Evolutionary conservation across 2,113 vertebrate genomes (phyloP), one percentile per base, ranked within the genome.

Genomic region (Craseonycteris thonglongyai): DNA sequence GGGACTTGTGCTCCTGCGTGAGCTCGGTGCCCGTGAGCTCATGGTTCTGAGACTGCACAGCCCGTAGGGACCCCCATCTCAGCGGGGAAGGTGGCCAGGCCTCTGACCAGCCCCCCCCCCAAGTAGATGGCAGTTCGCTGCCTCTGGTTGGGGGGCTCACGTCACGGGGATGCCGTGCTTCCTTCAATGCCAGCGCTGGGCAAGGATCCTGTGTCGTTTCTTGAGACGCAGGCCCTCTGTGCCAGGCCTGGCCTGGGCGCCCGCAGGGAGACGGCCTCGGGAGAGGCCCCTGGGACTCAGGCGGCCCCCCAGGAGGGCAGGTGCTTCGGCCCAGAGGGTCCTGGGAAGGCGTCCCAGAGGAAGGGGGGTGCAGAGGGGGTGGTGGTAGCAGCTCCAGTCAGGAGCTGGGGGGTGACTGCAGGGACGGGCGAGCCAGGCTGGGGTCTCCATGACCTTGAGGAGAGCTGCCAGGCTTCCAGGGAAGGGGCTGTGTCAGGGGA

Each of bases 51-150:
- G 4, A 15, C 45, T 15, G 0, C 4, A 0, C 30, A 16, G 47
- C 47, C 5, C 38, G 1, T 0, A 42, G 33, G 1, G 4, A 12
- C 0, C 19, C 4, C 35, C 15, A 3, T 18, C 35, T 12, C 8
- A 1, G 8, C 0, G 12, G 7, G 45, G 40, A 16, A 16, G 30
- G 8, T 12, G 35, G 22, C 45, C 0, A 2, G 69, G n/a, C 24
- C 30, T 89, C 47, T 13, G 16, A n/a, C n/a, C n/a, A n/a, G n/a
- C n/a, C n/a, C n/a, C n/a, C n/a, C n/a, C n/a, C n/a, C n/a, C n/a
- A n/a, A n/a, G n/a, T n/a, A n/a, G 8, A 24, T 26, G 24, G 58
- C 51, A 33, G 30, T 56, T 51, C 1, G 47, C 56, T 14, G 2
- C 56, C 56, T 16, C 40, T 18, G 14, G 79, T n/a, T n/a, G 38